Evolutionary conservation across 1,140 invertebrate genomes (phyloP).

Genomic region (Myzus persicae): DNA sequence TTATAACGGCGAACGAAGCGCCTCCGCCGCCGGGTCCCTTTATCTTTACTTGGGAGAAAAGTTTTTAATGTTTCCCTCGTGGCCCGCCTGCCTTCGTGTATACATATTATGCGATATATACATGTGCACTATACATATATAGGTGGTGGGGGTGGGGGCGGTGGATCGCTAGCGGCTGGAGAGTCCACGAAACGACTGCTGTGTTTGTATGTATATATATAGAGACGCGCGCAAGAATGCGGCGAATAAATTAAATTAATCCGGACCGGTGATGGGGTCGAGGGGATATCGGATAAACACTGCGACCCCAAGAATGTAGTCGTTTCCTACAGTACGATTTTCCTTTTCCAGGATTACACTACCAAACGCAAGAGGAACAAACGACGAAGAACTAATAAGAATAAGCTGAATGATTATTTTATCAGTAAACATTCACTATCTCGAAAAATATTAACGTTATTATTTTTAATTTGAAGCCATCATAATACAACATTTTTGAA

Average conservation of each 20-base stretch:
- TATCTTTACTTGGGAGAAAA: constrained; percentile 57
- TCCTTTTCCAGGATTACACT: constrained; percentile 11
- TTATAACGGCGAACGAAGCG: constrained; percentile 39
- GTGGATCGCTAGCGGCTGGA: not conserved
- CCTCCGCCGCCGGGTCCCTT: constrained; percentile 40
- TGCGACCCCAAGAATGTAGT: constrained; percentile 38
- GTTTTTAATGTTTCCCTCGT: constrained; percentile 57
- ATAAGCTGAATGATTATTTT: not conserved
- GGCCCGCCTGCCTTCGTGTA: not conserved
- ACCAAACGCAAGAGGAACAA: not conserved
- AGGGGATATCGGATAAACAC: constrained; percentile 33
- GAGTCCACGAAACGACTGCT: not conserved
- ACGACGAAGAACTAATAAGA: not conserved
- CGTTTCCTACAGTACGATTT: not conserved
- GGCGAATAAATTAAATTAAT: constrained; percentile 57
- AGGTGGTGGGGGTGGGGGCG: not conserved
- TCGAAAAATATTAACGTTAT: not conserved
- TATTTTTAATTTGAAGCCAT: not conserved
- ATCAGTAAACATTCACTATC: not conserved
- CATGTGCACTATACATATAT: not conserved
- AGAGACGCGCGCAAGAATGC: constrained; percentile 27
- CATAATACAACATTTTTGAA: not conserved
- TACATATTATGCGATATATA: constrained; percentile 4
- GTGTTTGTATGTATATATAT: not conserved
- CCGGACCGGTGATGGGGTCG: not conserved